phyloP scores from a whole-genome alignment of 2,797 vertebrate genomes.

The Pseudochirops corinnae region DNA sequence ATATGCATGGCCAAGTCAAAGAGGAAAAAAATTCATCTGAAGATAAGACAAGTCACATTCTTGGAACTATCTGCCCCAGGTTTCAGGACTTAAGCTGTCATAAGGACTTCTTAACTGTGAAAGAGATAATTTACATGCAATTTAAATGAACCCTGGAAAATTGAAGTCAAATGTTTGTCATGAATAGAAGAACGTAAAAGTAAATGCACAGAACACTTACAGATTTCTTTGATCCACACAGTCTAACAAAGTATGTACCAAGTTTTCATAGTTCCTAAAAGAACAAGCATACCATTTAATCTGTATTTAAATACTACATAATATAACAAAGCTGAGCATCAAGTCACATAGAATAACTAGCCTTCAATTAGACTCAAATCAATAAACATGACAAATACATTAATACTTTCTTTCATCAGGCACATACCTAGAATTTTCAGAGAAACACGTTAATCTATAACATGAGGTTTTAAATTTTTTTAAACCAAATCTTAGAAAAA shows the following conservation, averaged over 20 bases:
- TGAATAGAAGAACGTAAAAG: neutral
- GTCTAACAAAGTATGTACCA: conserved; percentile 92
- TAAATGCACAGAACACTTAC: conserved; percentile 86
- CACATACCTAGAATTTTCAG: neutral
- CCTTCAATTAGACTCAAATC: neutral
- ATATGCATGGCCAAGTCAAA: neutral
- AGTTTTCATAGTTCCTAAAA: conserved; percentile 93
- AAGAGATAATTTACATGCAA: neutral
- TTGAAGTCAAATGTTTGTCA: conserved; percentile 13
- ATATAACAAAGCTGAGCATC: conserved; percentile 10
- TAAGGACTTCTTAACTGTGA: conserved; percentile 18
- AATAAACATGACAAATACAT: neutral
- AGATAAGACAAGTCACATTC: neutral
- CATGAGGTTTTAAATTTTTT: neutral
- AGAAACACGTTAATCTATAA: neutral
- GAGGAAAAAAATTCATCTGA: neutral
- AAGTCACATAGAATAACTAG: conserved; percentile 49
- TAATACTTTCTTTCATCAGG: neutral
- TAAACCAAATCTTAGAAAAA: neutral
- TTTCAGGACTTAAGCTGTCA: neutral
- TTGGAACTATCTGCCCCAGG: neutral
- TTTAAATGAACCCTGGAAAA: neutral
- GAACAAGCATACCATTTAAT: conserved; percentile 4
- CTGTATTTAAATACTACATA: conserved; percentile 29
- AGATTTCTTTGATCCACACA: conserved; percentile 93